phyloP scores from a whole-genome alignment of 2,797 vertebrate genomes.

The Phoxinus dragarum region DNA sequence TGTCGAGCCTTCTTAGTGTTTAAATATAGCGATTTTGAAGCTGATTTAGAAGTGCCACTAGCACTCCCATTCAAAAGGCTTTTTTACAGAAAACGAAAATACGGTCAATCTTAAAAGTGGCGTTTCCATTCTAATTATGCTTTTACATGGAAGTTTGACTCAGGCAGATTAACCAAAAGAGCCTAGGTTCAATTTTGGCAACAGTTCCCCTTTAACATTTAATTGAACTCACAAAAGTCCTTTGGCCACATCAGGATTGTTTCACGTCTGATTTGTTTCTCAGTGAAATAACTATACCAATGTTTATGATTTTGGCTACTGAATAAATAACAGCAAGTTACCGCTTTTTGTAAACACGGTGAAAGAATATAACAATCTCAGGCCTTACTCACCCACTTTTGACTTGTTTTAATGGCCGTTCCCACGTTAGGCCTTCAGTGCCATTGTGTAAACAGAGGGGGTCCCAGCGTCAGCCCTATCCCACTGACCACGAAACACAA shows the following conservation, averaged over 20 bases:
- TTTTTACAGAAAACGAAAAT: too few relatives aligned
- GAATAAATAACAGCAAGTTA: not conserved
- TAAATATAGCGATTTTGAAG: too few relatives aligned
- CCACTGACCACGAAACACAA: slow-evolving; percentile 68
- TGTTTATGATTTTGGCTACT: not conserved
- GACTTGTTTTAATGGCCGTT: slow-evolving; percentile 64
- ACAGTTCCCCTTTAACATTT: not conserved
- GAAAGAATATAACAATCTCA: not conserved
- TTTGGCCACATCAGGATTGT: not conserved
- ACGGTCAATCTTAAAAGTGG: too few relatives aligned
- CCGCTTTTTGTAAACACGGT: not conserved
- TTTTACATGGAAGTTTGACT: too few relatives aligned
- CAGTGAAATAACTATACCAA: not conserved
- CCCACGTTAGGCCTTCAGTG: slow-evolving; percentile 69
- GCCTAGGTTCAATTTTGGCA: too few relatives aligned
- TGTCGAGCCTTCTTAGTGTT: too few relatives aligned
- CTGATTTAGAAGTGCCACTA: too few relatives aligned
- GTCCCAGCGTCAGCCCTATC: slow-evolving; percentile 70
- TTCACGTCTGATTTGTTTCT: not conserved
- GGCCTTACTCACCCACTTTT: slow-evolving; percentile 63
- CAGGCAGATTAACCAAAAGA: too few relatives aligned
- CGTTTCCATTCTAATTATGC: too few relatives aligned
- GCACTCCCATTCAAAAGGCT: too few relatives aligned
- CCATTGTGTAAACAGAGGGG: slow-evolving; percentile 73
- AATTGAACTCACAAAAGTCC: not conserved